These are phyloP conservation scores for Pyrrhia umbra DNA, from an alignment of 2,888 invertebrate species.

Conservation along the genomic window DNA sequence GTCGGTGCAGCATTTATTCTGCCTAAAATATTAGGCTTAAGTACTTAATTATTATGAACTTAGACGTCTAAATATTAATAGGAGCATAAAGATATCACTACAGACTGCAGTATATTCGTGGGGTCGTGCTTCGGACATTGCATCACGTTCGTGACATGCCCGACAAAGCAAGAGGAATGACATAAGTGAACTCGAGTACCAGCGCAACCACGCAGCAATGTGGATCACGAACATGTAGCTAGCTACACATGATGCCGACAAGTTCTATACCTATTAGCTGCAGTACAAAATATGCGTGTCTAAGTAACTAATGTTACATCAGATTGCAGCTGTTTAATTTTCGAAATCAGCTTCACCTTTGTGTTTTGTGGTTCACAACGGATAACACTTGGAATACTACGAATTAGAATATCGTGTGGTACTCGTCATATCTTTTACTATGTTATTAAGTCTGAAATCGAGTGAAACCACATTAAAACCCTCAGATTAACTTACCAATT, in stretches of 20 bases:
- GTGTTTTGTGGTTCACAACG: not conserved
- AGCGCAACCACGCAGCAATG: slow-evolving; percentile 48
- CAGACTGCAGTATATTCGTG: slow-evolving; percentile 5
- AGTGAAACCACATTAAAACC: too few relatives aligned
- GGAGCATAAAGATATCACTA: slow-evolving; percentile 21
- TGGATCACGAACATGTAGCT: slow-evolving; percentile 46
- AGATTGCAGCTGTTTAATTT: not conserved
- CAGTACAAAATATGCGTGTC: slow-evolving; percentile 5
- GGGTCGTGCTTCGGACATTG: slow-evolving; percentile 54
- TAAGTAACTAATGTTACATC: not conserved
- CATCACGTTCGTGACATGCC: slow-evolving; percentile 54
- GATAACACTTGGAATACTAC: not conserved
- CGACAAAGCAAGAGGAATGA: slow-evolving; percentile 53
- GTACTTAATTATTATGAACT: slow-evolving; percentile 1
- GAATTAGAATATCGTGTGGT: not conserved
- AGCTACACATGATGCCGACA: slow-evolving; percentile 9
- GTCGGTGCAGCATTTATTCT: not conserved
- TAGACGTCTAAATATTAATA: slow-evolving; percentile 8
- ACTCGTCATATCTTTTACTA: too few relatives aligned
- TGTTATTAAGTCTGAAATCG: too few relatives aligned
- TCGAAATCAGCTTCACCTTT: not conserved
- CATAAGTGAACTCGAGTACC: slow-evolving; percentile 31
- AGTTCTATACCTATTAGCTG: not conserved
- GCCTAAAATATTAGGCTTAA: not conserved
- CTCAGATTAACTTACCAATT: too few relatives aligned